Conservation (phyloP, 2,113 vertebrate genomes). For the Burhinus bistriatus region DNA sequence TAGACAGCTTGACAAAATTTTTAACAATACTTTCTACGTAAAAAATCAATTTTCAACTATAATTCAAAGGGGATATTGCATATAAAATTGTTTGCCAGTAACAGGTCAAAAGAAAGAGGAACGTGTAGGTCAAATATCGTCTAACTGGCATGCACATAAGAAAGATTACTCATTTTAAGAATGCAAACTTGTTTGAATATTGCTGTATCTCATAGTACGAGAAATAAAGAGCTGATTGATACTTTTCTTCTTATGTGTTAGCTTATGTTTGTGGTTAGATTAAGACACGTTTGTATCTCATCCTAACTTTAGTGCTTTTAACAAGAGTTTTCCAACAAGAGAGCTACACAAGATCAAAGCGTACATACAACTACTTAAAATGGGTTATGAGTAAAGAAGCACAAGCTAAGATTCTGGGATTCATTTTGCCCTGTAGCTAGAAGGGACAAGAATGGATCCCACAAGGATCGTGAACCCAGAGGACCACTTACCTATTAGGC, state of each 20-base stretch:
- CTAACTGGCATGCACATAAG: not conserved
- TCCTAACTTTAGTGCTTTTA: not conserved
- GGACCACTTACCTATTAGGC: not conserved
- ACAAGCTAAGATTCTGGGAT: not conserved
- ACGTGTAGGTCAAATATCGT: not conserved
- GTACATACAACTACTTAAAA: not conserved
- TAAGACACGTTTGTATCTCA: not conserved
- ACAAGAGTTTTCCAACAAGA: not conserved
- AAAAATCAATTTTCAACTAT: not conserved
- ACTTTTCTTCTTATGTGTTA: not conserved
- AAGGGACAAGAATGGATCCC: not conserved
- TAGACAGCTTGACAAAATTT: not conserved
- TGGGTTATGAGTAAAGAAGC: not conserved
- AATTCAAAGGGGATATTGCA: not conserved
- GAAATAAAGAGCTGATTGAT: not conserved
- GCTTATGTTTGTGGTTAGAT: not conserved
- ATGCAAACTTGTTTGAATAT: not conserved
- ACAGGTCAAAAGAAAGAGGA: not conserved
- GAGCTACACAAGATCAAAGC: not conserved
- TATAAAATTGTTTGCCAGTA: not conserved
- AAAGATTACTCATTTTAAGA: not conserved
- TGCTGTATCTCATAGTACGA: not conserved
- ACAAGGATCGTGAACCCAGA: not conserved
- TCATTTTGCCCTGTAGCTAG: not conserved
- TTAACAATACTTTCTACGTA: not conserved